Base-by-base conservation (phyloP, 35 echinoderm and acorn worm species). In the Ophioderma brevispina region DNA sequence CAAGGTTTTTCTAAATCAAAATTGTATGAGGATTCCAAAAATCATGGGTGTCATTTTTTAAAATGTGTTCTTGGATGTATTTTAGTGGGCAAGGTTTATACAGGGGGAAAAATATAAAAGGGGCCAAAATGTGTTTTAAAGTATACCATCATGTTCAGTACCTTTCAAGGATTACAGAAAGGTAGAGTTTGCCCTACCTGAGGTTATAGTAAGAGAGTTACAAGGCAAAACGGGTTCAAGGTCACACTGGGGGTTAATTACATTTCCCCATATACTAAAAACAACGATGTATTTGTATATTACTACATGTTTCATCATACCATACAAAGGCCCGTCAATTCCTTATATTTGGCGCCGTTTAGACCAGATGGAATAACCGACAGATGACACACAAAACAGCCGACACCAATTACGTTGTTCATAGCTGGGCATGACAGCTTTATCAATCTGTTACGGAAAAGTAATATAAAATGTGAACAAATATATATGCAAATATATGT, bases 341-440 rank as follows among this genome's bases (percentile, higher is more conserved):
- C 37, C 39, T 23, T 1, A 17, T 17, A 13, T 25, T 81, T 1
- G 17, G 52, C 13, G 33, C 25, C 50, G 31, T 86, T 76, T 43
- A 91, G 31, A 17, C 90, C 90, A 36, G 77, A 84, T 37, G 84
- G 35, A 33, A 85, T 78, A 13, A 91, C 90, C 10, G 82, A 84
- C 6, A 84, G 25, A 75, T 91, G 84, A 46, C 90, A 91, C 32
- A 91, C 55, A 8, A 79, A 52, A 32, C 90, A 91, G 4, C 90
- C 90, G 14, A 81, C 34, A 13, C 81, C 90, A 36, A 91, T 91
- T 33, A 91, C 81, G 33, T 91, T 91, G 39, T 91, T 91, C 36
- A 91, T 77, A 25, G 75, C 84, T 1, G 90, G 90, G 77, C 90
- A 85, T 35, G 90, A 91, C 13, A 91, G 70, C 40, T 85, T 85